Percentiles rank a stretch among this genome's conserved stretches.
These are phyloP conservation scores for Clarias gariepinus DNA, from an alignment of 2,113 vertebrate genomes.

Conservation along the genomic window DNA sequence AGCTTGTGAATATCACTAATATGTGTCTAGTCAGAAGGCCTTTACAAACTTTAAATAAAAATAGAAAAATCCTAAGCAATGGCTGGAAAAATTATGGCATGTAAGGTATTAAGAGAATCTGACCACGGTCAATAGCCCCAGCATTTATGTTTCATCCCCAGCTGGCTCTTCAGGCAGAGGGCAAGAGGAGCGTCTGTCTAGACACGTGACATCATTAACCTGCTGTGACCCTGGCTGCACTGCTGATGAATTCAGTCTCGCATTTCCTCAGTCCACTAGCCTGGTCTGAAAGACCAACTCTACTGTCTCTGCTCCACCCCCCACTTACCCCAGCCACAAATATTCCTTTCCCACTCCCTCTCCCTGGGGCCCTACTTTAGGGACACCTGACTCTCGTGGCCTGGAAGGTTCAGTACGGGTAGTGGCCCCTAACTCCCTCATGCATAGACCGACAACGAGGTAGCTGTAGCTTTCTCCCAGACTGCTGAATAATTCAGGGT, in stretches of 20 bases:
- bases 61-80: not conserved
- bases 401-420: conserved; percentile 78
- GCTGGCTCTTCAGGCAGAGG: conserved; percentile 58
- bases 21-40: not conserved
- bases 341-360: not conserved
- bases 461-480: conserved; percentile 72
- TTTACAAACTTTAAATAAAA: not conserved
- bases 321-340: not conserved
- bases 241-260: conserved; percentile 82
- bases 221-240: conserved; percentile 63
- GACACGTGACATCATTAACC: conserved; percentile 77
- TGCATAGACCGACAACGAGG: conserved; percentile 81
- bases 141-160: conserved; percentile 41
- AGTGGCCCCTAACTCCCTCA: conserved; percentile 62
- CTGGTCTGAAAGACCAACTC: conserved; percentile 46
- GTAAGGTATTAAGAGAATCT: conserved; percentile 17
- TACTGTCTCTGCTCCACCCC: conserved; percentile 29
- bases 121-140: conserved; percentile 7
- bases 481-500: conserved; percentile 94
- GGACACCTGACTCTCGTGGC: conserved; percentile 68
- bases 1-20: not conserved
- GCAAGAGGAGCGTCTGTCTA: conserved; percentile 69
- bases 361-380: conserved; percentile 52
- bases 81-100: not conserved
- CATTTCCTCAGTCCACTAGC: conserved; percentile 69